phyloP scores from a whole-genome alignment of 35 echinoderm and acorn worm species.

The Ophioderma brevispina region DNA sequence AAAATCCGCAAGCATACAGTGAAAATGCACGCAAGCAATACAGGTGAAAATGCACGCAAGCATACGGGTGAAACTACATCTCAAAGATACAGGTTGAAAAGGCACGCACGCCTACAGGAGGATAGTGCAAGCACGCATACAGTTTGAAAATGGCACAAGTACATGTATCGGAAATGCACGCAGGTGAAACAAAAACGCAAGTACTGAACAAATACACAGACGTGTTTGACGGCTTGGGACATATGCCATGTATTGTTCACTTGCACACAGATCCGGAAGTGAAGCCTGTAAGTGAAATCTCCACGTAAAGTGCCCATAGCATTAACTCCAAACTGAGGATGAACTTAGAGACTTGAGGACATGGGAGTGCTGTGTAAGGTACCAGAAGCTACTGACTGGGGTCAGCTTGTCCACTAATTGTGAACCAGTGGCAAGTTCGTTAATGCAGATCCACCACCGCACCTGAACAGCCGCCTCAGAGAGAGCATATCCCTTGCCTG shows the following conservation, averaged over 20 bases:
- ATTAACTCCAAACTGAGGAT: conserved; percentile 40
- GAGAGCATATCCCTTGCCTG: too few relatives aligned
- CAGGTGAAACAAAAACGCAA: background rate
- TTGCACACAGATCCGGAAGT: background rate
- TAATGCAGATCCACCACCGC: conserved; percentile 56
- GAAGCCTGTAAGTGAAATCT: conserved; percentile 23
- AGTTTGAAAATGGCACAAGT: too few relatives aligned
- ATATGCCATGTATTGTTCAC: conserved; percentile 40
- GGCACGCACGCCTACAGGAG: background rate
- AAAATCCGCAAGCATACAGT: too few relatives aligned
- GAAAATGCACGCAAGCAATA: too few relatives aligned
- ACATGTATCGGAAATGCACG: too few relatives aligned
- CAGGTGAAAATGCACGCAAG: too few relatives aligned
- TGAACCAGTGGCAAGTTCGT: conserved; percentile 40
- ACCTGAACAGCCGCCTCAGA: conserved; percentile 50
- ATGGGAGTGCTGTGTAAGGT: conserved; percentile 34
- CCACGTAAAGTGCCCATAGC: conserved; percentile 41
- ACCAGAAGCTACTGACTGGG: conserved; percentile 56
- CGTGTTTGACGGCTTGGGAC: conserved; percentile 32
- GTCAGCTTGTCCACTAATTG: conserved; percentile 32
- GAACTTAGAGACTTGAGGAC: conserved; percentile 62
- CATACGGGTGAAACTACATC: too few relatives aligned
- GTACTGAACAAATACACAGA: background rate
- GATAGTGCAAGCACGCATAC: background rate
- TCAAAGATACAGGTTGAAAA: too few relatives aligned